Conservation (phyloP, 2,113 vertebrate genomes). For the Ammodramus savannarum region DNA sequence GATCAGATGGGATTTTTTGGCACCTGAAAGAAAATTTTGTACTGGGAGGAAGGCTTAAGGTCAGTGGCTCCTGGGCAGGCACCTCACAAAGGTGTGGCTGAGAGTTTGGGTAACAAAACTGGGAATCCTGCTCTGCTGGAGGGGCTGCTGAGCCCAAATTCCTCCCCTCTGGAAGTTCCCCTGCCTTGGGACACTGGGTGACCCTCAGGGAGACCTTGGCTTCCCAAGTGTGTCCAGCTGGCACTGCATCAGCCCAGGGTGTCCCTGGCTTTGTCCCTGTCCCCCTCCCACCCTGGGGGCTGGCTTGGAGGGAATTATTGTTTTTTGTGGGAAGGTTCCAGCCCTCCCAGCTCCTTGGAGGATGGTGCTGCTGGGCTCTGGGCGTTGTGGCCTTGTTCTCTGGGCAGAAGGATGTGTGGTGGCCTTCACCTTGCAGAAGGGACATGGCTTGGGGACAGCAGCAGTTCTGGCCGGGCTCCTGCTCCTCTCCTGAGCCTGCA, state of each 20-base stretch:
- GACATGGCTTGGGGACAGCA: not conserved
- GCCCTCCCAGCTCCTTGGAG: not conserved
- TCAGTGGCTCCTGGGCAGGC: not conserved
- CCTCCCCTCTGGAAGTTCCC: not conserved
- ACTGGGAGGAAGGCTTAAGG: not conserved
- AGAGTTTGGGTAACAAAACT: not conserved
- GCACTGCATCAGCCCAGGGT: accelerated
- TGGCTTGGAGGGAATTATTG: not conserved
- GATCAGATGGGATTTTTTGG: not conserved
- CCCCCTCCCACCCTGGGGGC: not conserved
- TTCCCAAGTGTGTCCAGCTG: accelerated
- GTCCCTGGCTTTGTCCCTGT: not conserved
- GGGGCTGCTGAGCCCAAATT: not conserved
- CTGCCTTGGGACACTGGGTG: not conserved
- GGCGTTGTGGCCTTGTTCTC: not conserved
- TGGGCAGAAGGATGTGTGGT: accelerated
- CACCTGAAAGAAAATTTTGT: not conserved
- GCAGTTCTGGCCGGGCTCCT: not conserved
- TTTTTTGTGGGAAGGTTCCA: not conserved
- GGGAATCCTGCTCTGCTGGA: not conserved
- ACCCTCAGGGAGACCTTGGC: not conserved
- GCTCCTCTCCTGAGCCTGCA: not conserved
- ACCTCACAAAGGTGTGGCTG: accelerated
- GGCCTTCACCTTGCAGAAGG: not conserved
- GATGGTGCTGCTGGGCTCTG: not conserved